phyloP scores from a whole-genome alignment of 2,888 invertebrate genomes.

The Cataglyphis rosenhaueri region DNA sequence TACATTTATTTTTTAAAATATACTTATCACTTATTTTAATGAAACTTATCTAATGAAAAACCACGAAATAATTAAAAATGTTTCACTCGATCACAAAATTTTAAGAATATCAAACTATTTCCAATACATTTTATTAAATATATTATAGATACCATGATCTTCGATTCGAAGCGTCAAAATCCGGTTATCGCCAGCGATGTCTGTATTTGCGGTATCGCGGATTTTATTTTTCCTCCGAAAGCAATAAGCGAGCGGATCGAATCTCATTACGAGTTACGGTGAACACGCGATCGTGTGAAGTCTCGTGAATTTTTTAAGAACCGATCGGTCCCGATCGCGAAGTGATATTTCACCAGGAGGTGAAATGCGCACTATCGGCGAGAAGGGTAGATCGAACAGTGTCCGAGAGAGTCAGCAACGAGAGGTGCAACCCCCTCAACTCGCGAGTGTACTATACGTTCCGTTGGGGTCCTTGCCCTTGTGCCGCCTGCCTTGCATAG shows the following conservation, averaged over 20 bases:
- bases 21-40: neutral
- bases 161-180: slow-evolving; percentile 31
- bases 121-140: neutral
- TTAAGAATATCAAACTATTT: neutral
- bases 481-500: slow-evolving; percentile 74
- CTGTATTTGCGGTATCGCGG: slow-evolving; percentile 62
- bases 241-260: slow-evolving; percentile 79
- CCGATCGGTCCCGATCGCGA: neutral
- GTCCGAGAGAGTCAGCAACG: slow-evolving; percentile 28
- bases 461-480: slow-evolving; percentile 83
- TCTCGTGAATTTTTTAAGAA: slow-evolving; percentile 7
- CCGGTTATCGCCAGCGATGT: slow-evolving; percentile 11
- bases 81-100: neutral
- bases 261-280: slow-evolving; percentile 73
- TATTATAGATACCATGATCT: slow-evolving; percentile 55
- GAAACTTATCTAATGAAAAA: neutral
- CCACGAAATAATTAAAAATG: neutral
- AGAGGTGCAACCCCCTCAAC: slow-evolving; percentile 64
- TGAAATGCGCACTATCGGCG: slow-evolving; percentile 26
- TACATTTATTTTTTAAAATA: neutral
- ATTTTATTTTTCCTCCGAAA: slow-evolving; percentile 80
- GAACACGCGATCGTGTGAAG: neutral
- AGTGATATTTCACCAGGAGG: slow-evolving; percentile 7
- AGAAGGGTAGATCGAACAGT: slow-evolving; percentile 35
- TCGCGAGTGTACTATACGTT: slow-evolving; percentile 71